A percentile compares a stretch with the other conserved stretches of the same genome.
These are phyloP conservation scores for Cheilinus undulatus DNA, from an alignment of 2,113 vertebrate genomes.

Conservation along the genomic window DNA sequence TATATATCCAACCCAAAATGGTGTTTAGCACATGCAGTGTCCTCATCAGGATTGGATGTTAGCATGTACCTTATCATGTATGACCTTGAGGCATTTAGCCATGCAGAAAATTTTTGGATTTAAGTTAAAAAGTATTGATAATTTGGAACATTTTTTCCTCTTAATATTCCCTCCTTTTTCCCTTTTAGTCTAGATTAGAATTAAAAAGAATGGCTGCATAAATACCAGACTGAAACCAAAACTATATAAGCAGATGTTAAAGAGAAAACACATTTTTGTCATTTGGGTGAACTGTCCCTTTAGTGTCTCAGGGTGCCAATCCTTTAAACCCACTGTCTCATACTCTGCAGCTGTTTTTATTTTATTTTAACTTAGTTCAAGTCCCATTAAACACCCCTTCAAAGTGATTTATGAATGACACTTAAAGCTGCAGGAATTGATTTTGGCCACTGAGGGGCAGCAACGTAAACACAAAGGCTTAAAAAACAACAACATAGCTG, in stretches of 20 bases:
- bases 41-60: too few species aligned
- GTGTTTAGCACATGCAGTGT: too few species aligned
- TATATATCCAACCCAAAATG: too few species aligned
- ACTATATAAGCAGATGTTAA: not conserved
- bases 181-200: not conserved
- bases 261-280: not conserved
- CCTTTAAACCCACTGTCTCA: constrained; percentile 25
- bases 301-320: constrained; percentile 46
- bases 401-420: not conserved
- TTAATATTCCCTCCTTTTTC: too few species aligned
- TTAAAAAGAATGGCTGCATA: not conserved
- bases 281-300: constrained; percentile 26
- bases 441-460: constrained; percentile 6
- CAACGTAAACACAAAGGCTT: not conserved
- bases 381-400: not conserved
- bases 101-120: too few species aligned
- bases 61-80: too few species aligned
- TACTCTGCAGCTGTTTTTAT: constrained; percentile 13
- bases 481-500: not conserved
- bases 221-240: constrained; percentile 27
- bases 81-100: too few species aligned
- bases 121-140: too few species aligned
- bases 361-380: not conserved
- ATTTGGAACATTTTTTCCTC: too few species aligned
- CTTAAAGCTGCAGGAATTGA: constrained; percentile 27